Conservation (phyloP, 1,140 invertebrate genomes). For the Ostrea denselamellosa region DNA sequence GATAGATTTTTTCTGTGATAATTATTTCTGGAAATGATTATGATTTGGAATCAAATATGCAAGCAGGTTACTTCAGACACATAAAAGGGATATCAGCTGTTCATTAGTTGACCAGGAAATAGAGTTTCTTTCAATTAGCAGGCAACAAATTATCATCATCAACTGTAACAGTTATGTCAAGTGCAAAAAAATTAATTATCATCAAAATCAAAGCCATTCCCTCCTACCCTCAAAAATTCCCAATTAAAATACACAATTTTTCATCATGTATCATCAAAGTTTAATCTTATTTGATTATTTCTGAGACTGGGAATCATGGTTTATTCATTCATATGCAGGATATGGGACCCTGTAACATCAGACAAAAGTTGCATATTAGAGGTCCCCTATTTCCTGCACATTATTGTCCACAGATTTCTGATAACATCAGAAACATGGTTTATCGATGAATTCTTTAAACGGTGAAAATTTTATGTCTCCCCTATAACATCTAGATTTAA, state of each 20-base stretch:
- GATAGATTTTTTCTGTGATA: constrained; percentile 25
- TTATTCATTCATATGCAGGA: constrained; percentile 35
- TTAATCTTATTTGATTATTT: constrained; percentile 29
- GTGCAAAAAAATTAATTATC: constrained; percentile 38
- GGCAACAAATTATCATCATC: constrained; percentile 15
- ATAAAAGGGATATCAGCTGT: constrained; percentile 18
- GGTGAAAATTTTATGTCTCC: constrained; percentile 29
- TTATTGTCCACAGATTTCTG: constrained; percentile 2
- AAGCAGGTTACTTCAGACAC: constrained; percentile 29
- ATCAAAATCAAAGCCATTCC: constrained; percentile 15
- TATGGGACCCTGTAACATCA: constrained; percentile 1
- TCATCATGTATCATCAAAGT: constrained; percentile 32
- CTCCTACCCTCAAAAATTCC: background rate
- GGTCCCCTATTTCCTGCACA: constrained; percentile 15
- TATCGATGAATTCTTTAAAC: constrained; percentile 13
- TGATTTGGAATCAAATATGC: constrained; percentile 33
- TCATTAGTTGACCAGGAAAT: constrained; percentile 37
- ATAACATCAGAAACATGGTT: constrained; percentile 24
- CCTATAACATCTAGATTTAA: constrained; percentile 17
- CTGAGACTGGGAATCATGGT: background rate
- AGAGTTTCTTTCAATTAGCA: constrained; percentile 18
- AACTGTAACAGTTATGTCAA: background rate
- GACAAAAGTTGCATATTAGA: background rate
- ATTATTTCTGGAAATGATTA: constrained; percentile 34
- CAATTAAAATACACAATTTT: constrained; percentile 32